Conservation (phyloP, 2,113 vertebrate genomes). For the Lathamus discolor region DNA sequence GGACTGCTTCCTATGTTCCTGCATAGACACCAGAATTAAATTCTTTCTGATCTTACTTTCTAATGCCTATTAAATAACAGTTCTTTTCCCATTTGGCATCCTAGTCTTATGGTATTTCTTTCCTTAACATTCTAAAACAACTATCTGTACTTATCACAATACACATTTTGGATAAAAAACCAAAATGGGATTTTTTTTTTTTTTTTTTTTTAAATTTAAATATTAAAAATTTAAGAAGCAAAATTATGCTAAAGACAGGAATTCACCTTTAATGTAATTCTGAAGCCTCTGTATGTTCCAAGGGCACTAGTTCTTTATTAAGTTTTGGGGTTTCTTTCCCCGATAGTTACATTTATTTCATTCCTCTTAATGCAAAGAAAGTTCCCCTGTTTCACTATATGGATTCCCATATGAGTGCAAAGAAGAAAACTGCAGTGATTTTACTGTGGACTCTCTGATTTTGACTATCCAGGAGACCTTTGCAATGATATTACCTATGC, state of each 20-base stretch:
- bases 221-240: neutral
- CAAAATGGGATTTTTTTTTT: neutral
- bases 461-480: neutral
- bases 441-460: neutral
- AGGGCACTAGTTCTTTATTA: neutral
- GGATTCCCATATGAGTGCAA: neutral
- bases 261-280: neutral
- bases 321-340: neutral
- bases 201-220: neutral
- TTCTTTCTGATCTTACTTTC: neutral
- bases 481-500: neutral
- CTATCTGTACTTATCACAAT: neutral
- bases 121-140: neutral
- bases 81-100: neutral
- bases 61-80: neutral
- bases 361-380: neutral
- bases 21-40: neutral
- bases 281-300: neutral
- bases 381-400: neutral
- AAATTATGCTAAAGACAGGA: neutral
- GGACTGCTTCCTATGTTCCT: neutral
- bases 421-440: neutral
- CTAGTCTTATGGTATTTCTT: neutral
- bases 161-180: neutral
- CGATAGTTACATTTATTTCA: neutral